These are phyloP conservation scores for Brachionus angularis DNA, from an alignment of 1,140 invertebrate species.

Conservation along the genomic window DNA sequence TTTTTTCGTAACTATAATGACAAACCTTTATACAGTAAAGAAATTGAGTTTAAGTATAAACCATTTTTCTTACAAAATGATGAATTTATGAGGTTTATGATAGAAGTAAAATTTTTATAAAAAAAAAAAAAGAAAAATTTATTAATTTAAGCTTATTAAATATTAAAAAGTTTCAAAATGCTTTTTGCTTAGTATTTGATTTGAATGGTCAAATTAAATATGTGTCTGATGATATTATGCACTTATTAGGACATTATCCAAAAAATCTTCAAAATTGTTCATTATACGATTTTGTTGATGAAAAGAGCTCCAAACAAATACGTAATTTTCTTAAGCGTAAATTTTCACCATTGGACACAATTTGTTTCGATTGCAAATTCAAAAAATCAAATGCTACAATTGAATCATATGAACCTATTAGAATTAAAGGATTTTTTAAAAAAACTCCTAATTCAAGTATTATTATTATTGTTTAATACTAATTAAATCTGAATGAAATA, in stretches of 20 bases:
- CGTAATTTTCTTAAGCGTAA: neutral
- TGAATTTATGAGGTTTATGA: conserved; percentile 42
- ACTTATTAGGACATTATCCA: conserved; percentile 36
- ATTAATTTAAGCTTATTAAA: neutral
- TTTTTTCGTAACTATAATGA: conserved; percentile 43
- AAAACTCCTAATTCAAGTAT: conserved; percentile 22
- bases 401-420: neutral
- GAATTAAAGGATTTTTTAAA: conserved; percentile 32
- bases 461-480: neutral
- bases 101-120: conserved; percentile 3
- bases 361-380: conserved; percentile 16
- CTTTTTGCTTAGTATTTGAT: conserved; percentile 36
- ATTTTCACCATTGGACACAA: conserved; percentile 23
- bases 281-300: conserved; percentile 30
- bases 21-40: conserved; percentile 32
- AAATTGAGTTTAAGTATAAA: conserved; percentile 28
- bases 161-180: conserved; percentile 44
- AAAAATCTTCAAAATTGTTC: conserved; percentile 42
- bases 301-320: conserved; percentile 9
- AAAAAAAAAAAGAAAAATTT: neutral
- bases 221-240: conserved; percentile 30
- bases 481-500: neutral
- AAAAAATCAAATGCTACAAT: conserved; percentile 15
- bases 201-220: conserved; percentile 40
- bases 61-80: conserved; percentile 41